Evolutionary conservation across 92 coral and sea anemone species (phyloP).

Genomic region (Pocillopora grandis): DNA sequence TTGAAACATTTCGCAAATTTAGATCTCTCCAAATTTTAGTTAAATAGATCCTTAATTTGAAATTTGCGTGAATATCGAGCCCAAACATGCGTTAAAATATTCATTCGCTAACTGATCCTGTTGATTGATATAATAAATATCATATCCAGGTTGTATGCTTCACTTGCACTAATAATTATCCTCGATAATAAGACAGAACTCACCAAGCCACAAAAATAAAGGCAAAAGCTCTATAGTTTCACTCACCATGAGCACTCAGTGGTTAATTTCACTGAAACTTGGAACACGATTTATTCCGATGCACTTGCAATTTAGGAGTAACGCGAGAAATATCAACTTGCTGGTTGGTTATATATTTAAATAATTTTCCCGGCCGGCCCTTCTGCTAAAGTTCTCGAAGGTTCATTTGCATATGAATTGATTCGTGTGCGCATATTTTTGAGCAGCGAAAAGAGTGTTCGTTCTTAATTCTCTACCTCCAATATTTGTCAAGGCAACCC

Average conservation of each 20-base stretch:
- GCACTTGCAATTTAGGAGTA: not conserved
- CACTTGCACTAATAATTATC: not conserved
- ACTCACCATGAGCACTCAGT: not conserved
- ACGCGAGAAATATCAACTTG: not conserved
- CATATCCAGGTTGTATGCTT: not conserved
- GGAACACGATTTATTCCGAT: not conserved
- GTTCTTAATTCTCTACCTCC: not conserved
- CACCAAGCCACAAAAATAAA: not conserved
- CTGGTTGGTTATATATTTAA: not conserved
- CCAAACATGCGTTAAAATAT: not conserved
- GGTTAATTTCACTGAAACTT: not conserved
- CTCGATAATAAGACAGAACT: not conserved
- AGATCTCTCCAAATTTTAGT: not conserved
- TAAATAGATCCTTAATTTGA: not conserved
- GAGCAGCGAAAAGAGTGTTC: not conserved
- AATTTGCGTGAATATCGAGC: not conserved
- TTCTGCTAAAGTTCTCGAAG: not conserved
- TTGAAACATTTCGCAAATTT: not conserved
- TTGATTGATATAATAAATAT: not conserved
- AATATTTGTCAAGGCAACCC: not conserved
- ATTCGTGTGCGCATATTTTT: not conserved
- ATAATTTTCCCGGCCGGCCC: not conserved
- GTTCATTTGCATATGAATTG: slow-evolving; percentile 28
- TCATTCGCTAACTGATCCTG: slow-evolving; percentile 9
- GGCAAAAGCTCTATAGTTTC: not conserved